Conservation (phyloP, 2,888 invertebrate species). For the Drosophila robusta region DNA sequence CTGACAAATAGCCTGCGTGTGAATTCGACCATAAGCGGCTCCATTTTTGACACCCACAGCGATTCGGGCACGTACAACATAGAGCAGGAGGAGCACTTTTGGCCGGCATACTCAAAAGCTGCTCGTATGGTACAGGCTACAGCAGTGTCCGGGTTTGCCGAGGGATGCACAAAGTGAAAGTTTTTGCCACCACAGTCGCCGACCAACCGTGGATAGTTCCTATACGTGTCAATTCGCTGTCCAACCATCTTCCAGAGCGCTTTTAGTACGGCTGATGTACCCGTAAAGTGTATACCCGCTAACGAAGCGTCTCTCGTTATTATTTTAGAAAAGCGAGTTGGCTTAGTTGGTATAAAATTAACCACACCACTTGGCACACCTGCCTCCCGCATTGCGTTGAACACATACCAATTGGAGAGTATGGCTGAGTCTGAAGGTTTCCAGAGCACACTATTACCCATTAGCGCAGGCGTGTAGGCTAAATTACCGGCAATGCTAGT, state of each 20-base stretch:
- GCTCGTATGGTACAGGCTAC: conserved; percentile 93
- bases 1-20: conserved; percentile 92
- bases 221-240: conserved; percentile 91
- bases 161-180: conserved; percentile 97
- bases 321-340: conserved; percentile 95
- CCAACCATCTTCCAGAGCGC: conserved; percentile 96
- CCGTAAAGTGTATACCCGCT: conserved; percentile 98
- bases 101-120: conserved; percentile 98
- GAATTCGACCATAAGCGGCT: conserved; percentile 88
- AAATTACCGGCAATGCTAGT: conserved; percentile 99
- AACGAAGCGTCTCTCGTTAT: conserved; percentile 93
- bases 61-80: conserved; percentile 97
- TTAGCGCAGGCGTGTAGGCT: conserved; percentile 93
- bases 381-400: conserved; percentile 96
- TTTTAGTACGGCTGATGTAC: conserved; percentile 96
- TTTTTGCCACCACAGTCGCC: conserved; percentile 99
- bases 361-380: conserved; percentile 98
- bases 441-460: conserved; percentile 98
- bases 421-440: conserved; percentile 99
- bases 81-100: conserved; percentile 99
- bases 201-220: conserved; percentile 95
- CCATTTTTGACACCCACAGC: conserved; percentile 87
- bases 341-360: conserved; percentile 97
- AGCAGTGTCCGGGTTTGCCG: conserved; percentile 93
- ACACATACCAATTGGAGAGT: conserved; percentile 96